Base-by-base conservation (phyloP, 1,140 invertebrate genomes). In the Lordiphosa clarofinis region DNA sequence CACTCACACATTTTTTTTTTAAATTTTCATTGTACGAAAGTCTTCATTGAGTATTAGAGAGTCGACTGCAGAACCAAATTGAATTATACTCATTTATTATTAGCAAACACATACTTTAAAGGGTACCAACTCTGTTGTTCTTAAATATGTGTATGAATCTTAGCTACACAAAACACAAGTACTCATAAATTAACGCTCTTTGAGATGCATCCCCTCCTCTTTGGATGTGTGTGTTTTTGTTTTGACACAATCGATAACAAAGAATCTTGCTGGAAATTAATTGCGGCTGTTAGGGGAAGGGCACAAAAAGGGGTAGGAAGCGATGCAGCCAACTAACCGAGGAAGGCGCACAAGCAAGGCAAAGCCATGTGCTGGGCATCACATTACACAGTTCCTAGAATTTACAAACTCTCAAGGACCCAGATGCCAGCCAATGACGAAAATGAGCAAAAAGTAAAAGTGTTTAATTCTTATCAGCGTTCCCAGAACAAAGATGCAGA, bases 181-280 rank as follows among this genome's bases (percentile, higher is more conserved):
- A 54, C 67, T 54, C 67, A 71, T 65, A 61, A 72, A 58, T 73
- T 58, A 82, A 56, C 52, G 65, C 59, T 49, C 65, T 44, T 66
- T 57, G 47, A 33, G 31, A 38, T 39, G 15, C 9, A 39, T 13
- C 21, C 40, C 52, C 37, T 12, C 52, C 37, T 12, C 21, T 11
- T 38, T 33, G n/a, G 31, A 5, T 28, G 12, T 50, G 12, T 50
- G 37, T 60, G 61, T 48, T 56, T 52, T 64, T 79, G 74, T 78
- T 79, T 59, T 81, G 75, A 81, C 74, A 70, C 55, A 81, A 81
- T 78, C 75, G 70, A 81, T 69, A 70, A 49, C 56, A 44, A 50
- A 55, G 67, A 48, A 75, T 84, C 67, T 76, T 59, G 44, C 28
- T 58, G 47, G 33, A 57, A 61, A 76, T 76, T 76, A 76, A 76